phyloP scores from a whole-genome alignment of 2,113 vertebrate genomes.

The Ailuropoda melanoleuca region DNA sequence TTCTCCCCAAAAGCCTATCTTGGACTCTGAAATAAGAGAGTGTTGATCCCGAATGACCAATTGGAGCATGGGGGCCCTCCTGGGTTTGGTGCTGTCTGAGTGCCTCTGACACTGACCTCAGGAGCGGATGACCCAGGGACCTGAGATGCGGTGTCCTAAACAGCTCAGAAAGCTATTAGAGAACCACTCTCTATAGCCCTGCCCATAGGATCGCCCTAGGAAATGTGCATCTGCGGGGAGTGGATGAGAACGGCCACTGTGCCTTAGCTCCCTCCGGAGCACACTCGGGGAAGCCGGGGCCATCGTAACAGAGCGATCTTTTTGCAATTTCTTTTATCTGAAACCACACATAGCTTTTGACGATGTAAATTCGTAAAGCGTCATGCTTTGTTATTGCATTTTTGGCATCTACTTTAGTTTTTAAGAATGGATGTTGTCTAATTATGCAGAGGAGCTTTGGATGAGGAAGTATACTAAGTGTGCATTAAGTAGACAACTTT shows the following conservation, averaged over 20 bases:
- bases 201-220: slow-evolving; percentile 72
- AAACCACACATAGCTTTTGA: slow-evolving; percentile 84
- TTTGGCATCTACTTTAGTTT: slow-evolving; percentile 88
- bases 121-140: slow-evolving; percentile 70
- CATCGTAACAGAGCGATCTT: slow-evolving; percentile 80
- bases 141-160: slow-evolving; percentile 21
- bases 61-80: neutral
- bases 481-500: slow-evolving; percentile 91
- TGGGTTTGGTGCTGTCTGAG: neutral
- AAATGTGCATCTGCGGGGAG: slow-evolving; percentile 65
- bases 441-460: slow-evolving; percentile 87
- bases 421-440: slow-evolving; percentile 91
- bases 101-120: neutral
- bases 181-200: slow-evolving; percentile 70
- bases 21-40: neutral
- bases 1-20: neutral
- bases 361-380: slow-evolving; percentile 87
- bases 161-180: slow-evolving; percentile 72
- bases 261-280: slow-evolving; percentile 68
- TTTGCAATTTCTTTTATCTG: slow-evolving; percentile 82
- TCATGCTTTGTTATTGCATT: slow-evolving; percentile 86
- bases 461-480: slow-evolving; percentile 90
- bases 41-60: neutral
- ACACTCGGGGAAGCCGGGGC: slow-evolving; percentile 52
- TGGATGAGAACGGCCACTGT: slow-evolving; percentile 71